phyloP scores from a whole-genome alignment of 2,888 invertebrate species.

The Papilio elwesi region DNA sequence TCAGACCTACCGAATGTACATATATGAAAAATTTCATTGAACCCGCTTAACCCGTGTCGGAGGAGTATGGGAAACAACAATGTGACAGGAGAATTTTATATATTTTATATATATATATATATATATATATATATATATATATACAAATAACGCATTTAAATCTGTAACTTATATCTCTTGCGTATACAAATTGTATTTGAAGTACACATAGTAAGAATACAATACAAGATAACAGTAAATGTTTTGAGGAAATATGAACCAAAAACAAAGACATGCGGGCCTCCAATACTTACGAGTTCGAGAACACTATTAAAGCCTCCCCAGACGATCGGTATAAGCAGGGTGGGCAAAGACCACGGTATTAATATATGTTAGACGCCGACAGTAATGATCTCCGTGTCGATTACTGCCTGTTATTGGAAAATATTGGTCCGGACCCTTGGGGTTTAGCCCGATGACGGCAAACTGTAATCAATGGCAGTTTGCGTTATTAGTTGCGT shows the following conservation, averaged over 20 bases:
- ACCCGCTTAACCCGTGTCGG: no score
- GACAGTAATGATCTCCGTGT: constrained; percentile 76
- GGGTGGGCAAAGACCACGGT: constrained; percentile 47
- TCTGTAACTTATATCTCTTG: no score
- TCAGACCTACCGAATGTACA: no score
- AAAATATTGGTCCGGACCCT: constrained; percentile 70
- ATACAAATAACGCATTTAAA: no score
- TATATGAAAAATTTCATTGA: no score
- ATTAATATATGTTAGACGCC: constrained; percentile 79
- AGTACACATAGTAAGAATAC: neutral
- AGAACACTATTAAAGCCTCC: constrained; percentile 47
- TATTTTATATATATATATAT: no score
- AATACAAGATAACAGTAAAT: neutral
- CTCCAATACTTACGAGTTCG: constrained; percentile 43
- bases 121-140: no score
- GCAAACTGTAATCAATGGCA: neutral
- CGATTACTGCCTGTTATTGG: constrained; percentile 78
- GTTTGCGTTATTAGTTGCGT: constrained; percentile 12
- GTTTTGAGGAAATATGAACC: neutral
- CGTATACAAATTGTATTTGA: neutral
- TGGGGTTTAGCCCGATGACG: constrained; percentile 44
- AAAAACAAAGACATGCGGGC: constrained; percentile 30
- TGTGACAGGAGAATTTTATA: no score
- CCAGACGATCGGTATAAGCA: constrained; percentile 44
- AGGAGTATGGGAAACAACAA: no score